A percentile compares a stretch with the other conserved stretches of the same genome.
Evolutionary conservation across 2,113 vertebrate genomes (phyloP).

Genomic region (Perca schrenkii): DNA sequence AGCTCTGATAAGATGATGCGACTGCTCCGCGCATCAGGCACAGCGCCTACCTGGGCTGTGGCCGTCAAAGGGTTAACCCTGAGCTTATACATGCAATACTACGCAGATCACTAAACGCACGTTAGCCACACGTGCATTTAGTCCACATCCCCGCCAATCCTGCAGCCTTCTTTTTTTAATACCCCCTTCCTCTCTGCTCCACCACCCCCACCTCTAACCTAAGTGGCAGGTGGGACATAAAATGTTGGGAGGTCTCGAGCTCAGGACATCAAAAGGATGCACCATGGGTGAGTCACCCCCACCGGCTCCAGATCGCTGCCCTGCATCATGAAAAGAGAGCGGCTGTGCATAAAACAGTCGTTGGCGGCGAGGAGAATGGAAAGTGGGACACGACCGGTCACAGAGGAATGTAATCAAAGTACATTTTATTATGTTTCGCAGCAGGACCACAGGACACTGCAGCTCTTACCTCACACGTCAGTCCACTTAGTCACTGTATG

Average conservation of each 20-base stretch:
- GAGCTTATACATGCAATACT: slow-evolving; percentile 19
- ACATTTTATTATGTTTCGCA: slow-evolving; percentile 64
- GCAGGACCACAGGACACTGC: slow-evolving; percentile 45
- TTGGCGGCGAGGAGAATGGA: slow-evolving; percentile 46
- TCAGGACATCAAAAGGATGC: slow-evolving; percentile 74
- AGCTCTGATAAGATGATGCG: slow-evolving; percentile 45
- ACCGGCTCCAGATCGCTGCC: slow-evolving; percentile 60
- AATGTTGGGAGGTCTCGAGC: slow-evolving; percentile 66
- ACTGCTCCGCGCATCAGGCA: slow-evolving; percentile 18
- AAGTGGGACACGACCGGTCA: slow-evolving; percentile 55
- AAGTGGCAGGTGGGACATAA: slow-evolving; percentile 77
- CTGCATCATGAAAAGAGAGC: slow-evolving; percentile 54
- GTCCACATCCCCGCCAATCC: slow-evolving; percentile 3
- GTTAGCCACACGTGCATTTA: slow-evolving; percentile 27
- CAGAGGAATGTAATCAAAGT: slow-evolving; percentile 76
- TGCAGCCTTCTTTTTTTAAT: slow-evolving; percentile 39
- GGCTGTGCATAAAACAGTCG: slow-evolving; percentile 50
- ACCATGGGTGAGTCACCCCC: slow-evolving; percentile 67
- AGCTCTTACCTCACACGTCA: slow-evolving; percentile 47
- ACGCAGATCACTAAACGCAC: slow-evolving; percentile 55
- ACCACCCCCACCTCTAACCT: slow-evolving; percentile 47
- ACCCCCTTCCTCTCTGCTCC: slow-evolving; percentile 1
- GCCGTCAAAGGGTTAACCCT: slow-evolving; percentile 51
- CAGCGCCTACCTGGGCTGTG: slow-evolving; percentile 4
- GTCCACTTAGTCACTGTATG: slow-evolving; percentile 38